Evolutionary conservation across 2,113 vertebrate species (phyloP).

Genomic region (Pollachius pollachius): DNA sequence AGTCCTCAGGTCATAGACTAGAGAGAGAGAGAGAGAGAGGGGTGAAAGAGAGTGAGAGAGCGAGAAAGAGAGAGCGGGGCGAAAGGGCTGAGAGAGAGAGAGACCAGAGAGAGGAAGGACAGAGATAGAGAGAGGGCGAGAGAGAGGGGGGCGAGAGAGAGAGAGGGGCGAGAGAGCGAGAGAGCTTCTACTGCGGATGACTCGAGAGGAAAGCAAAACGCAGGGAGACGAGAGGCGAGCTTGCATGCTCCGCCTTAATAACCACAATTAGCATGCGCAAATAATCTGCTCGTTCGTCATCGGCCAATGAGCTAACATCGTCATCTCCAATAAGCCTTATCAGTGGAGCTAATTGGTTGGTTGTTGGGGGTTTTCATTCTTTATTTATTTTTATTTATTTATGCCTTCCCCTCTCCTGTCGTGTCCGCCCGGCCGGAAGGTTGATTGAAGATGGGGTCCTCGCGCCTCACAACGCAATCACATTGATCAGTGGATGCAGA

Average conservation of each 20-base stretch:
- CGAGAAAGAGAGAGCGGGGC: neutral
- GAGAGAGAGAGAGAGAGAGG: slow-evolving; percentile 10
- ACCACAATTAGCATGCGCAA: slow-evolving; percentile 57
- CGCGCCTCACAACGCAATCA: neutral
- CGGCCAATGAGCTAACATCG: slow-evolving; percentile 54
- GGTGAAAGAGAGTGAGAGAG: neutral
- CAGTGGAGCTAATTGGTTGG: slow-evolving; percentile 46
- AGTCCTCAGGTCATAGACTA: neutral
- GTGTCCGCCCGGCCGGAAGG: slow-evolving; percentile 5
- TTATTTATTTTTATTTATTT: neutral
- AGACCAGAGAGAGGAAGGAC: no score
- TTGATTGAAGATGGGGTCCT: neutral
- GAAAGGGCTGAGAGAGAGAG: no score
- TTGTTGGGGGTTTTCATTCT: no score
- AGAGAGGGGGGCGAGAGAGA: slow-evolving; percentile 16
- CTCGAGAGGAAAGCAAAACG: slow-evolving; percentile 25
- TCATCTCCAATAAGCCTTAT: slow-evolving; percentile 53
- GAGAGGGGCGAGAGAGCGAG: neutral
- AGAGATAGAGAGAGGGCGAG: neutral
- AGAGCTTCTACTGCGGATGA: no score
- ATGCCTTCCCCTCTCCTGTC: neutral
- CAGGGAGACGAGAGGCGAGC: slow-evolving; percentile 10
- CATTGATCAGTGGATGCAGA: neutral
- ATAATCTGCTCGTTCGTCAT: slow-evolving; percentile 53
- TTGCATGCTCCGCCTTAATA: slow-evolving; percentile 34